Percentiles rank a stretch among this genome's conserved stretches.
Conservation (phyloP, 1,140 invertebrate species). For the Pseudomyrmex dendroicus region DNA sequence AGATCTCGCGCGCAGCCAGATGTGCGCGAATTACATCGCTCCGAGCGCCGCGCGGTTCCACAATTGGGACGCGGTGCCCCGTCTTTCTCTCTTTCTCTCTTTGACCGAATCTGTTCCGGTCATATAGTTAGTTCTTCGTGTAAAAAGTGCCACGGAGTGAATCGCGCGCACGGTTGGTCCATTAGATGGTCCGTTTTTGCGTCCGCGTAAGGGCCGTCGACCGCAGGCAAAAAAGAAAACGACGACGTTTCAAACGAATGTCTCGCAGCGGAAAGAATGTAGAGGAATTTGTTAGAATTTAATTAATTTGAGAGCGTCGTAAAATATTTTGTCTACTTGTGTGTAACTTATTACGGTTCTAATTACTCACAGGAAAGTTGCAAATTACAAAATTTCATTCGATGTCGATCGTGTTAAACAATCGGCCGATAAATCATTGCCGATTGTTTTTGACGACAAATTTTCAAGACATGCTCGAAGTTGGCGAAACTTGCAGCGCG, state of each 20-base stretch:
- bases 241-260: not conserved
- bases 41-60: not conserved
- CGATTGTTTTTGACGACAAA: not conserved
- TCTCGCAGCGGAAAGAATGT: not conserved
- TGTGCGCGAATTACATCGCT: slow-evolving; percentile 23
- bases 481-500: not conserved
- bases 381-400: slow-evolving; percentile 4
- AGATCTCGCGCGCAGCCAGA: not conserved
- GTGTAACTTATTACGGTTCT: no score
- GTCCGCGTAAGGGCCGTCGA: not conserved
- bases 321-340: no score
- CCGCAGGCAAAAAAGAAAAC: not conserved
- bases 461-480: not conserved
- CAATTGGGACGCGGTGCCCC: slow-evolving; percentile 28
- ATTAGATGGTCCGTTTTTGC: slow-evolving; percentile 47
- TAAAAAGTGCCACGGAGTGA: slow-evolving; percentile 29
- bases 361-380: not conserved
- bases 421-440: not conserved
- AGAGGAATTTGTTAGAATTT: not conserved
- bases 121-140: slow-evolving; percentile 22
- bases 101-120: slow-evolving; percentile 45
- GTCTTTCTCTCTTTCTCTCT: not conserved
- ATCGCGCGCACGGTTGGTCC: slow-evolving; percentile 37
- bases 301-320: not conserved
- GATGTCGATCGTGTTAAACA: not conserved